Evolutionary conservation across 2,113 vertebrate species (phyloP), one percentile per base, ranked within the genome.

Genomic region (Colaptes auratus): DNA sequence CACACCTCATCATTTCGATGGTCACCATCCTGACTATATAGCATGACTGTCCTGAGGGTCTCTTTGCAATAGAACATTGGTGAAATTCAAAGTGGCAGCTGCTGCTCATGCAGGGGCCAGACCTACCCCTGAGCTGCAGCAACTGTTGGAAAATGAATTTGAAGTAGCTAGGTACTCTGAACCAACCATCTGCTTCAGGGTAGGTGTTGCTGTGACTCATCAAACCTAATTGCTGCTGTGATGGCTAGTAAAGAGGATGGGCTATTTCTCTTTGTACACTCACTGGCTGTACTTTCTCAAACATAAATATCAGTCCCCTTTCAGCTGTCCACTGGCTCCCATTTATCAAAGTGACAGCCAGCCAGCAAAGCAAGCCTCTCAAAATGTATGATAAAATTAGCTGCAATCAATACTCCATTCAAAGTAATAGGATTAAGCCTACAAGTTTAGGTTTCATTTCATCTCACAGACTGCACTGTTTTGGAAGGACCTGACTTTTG

Each of bases 341-440:
- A 93, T 97, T 95, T 90, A 20, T 96, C 95, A 96, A 89, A 93
- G 76, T 95, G 95, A 95, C 94, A 93, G 76, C 92, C 78, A 81
- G 91, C 63, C 11, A 94, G 89, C 59, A 56, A 87, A 87, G 73
- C 53, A 71, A 88, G 64, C 81, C 39, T 94, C 66, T 91, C 82
- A 81, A 93, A 93, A 44, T 4, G 3, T 31, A 33, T 25, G 90
- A 89, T 95, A 89, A 94, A 96, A 96, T 91, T 90, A 97, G 61
- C 72, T 53, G 30, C 89, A 88, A 82, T 97, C 65, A 7, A 97
- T 96, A 92, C 81, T 84, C 31, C 64, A 64, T 89, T 94, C 83
- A 64, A 75, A 93, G 72, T 81, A 96, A 95, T 87, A 66, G 18
- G 83, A 95, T 96, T 82, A 92, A 93, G 63, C 44, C 63, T 82